Percentiles rank a stretch among this genome's conserved stretches.
phyloP scores from a whole-genome alignment of 2,113 vertebrate genomes.

The Arizona elegans region DNA sequence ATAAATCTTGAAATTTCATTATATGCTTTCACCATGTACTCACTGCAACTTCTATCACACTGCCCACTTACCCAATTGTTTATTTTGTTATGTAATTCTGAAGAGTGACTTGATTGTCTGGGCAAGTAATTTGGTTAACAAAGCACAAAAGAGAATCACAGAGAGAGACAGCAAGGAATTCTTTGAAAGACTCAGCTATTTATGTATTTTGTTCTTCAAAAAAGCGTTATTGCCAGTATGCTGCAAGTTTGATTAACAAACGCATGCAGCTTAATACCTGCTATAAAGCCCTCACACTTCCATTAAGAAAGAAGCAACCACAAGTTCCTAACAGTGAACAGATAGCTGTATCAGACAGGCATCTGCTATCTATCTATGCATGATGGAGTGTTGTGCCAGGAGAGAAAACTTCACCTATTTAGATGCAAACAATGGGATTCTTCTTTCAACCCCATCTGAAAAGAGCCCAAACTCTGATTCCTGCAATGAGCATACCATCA shows the following conservation, averaged over 20 bases:
- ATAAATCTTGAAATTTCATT: not conserved
- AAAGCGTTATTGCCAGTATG: not conserved
- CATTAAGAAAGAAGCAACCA: not conserved
- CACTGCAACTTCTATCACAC: not conserved
- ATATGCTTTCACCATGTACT: not conserved
- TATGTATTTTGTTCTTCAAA: conserved; percentile 1
- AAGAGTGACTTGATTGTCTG: conserved; percentile 10
- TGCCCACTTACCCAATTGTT: conserved; percentile 1
- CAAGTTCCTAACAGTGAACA: conserved; percentile 1
- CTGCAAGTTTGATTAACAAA: not conserved
- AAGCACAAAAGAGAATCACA: not conserved
- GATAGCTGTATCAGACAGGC: fast-evolving
- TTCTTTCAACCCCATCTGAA: too few species aligned
- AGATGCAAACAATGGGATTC: not conserved
- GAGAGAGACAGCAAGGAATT: not conserved
- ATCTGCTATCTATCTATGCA: fast-evolving
- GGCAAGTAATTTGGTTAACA: conserved; percentile 18
- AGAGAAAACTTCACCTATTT: not conserved
- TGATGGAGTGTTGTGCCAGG: not conserved
- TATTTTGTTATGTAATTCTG: conserved; percentile 13
- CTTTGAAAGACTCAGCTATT: conserved; percentile 1
- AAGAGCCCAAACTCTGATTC: not conserved
- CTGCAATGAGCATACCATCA: too few species aligned
- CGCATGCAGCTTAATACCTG: conserved; percentile 2
- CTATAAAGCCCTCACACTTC: not conserved